phyloP scores from a whole-genome alignment of 2,113 vertebrate genomes.

The Eulacestoma nigropectus region DNA sequence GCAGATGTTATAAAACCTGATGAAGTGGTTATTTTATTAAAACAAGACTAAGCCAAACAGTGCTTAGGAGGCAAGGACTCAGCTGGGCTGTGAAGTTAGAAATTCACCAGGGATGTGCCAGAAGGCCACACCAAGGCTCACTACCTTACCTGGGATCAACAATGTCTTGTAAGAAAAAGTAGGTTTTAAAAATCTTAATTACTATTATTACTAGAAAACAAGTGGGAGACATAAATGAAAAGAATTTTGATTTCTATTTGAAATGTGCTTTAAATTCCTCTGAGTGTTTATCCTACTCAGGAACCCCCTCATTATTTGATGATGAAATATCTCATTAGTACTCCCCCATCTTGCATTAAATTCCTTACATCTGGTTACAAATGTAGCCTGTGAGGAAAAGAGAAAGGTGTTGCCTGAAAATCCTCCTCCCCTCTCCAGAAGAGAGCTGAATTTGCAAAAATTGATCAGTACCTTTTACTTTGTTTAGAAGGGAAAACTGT shows the following conservation, averaged over 20 bases:
- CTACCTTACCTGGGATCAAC: not conserved
- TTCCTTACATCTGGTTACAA: not conserved
- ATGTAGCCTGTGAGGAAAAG: not conserved
- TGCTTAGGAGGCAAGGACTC: not conserved
- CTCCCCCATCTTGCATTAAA: not conserved
- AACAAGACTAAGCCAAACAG: not conserved
- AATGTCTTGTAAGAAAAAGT: not conserved
- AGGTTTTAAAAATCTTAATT: not conserved
- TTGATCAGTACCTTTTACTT: not conserved
- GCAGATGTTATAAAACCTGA: not conserved
- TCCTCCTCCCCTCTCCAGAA: not conserved
- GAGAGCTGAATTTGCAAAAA: not conserved
- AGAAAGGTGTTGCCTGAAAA: not conserved
- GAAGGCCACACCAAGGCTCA: not conserved
- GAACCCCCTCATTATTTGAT: not conserved
- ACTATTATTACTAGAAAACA: not conserved
- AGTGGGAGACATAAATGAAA: not conserved
- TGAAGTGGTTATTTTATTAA: not conserved
- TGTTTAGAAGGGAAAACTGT: not conserved
- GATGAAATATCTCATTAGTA: not conserved
- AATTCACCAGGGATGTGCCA: fast-evolving
- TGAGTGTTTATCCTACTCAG: not conserved
- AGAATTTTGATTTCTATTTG: not conserved
- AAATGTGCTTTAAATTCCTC: not conserved
- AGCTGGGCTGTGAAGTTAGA: not conserved